Evolutionary conservation across 2,113 vertebrate genomes (phyloP), one percentile per base, ranked within the genome.

Genomic region (Heteronetta atricapilla): DNA sequence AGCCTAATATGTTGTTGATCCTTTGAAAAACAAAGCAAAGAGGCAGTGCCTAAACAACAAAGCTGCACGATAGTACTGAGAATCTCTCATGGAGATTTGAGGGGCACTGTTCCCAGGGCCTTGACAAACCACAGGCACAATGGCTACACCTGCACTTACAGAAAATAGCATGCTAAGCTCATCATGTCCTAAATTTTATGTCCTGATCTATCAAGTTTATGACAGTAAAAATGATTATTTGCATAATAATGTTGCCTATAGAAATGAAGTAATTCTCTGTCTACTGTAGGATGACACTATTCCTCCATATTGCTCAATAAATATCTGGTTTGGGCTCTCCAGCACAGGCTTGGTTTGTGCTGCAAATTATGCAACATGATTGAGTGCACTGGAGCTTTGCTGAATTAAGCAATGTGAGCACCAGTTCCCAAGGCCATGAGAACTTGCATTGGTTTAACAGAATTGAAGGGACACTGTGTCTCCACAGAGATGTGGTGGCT

Each of bases 211-310:
- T 87, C 91, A 92, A 89, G 34, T 87, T 94, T 92, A 85, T 79
- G 83, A 86, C 33, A 86, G 53, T 58, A 87, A 85, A 82, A 53
- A 89, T 90, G 58, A 93, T 94, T 92, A 76, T 95, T 93, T 93
- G 86, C 83, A 93, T 94, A 93, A 92, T 93, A 93, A 93, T 82
- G 74, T 72, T 42, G 83, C 55, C 21, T 88, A 76, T 34, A 85
- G 93, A 91, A 92, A 82, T 1, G 7, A 81, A 77, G n/a, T 85
- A 76, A 85, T 94, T 72, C 81, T 87, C 84, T 92, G 36, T 33
- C 81, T 77, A 40, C 44, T 56, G 67, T 74, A 82, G 44, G 59
- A 48, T 82, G 59, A 70, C 56, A 66, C 6, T 74, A 25, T 82
- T 85, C n/a, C 10, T 4, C 68, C 46, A 48, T 46, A 55, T 28